Evolutionary conservation across 2,113 vertebrate species (phyloP).

Genomic region (Elachura formosa): DNA sequence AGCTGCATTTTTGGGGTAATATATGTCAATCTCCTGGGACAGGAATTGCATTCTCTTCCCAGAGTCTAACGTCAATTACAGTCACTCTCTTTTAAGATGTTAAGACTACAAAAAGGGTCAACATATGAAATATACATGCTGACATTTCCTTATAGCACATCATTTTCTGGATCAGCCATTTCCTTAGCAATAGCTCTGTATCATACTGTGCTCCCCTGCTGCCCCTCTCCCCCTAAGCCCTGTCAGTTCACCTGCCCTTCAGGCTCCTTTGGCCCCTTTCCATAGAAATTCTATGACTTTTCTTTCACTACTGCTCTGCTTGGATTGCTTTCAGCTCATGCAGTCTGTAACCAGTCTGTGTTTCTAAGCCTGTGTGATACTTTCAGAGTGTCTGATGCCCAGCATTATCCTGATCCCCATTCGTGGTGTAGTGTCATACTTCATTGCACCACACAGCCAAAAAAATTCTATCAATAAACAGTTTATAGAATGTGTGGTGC

Average conservation of each 20-base stretch:
- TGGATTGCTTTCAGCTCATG: background rate
- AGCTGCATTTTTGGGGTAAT: conserved; percentile 2
- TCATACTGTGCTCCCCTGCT: background rate
- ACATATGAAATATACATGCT: conserved; percentile 62
- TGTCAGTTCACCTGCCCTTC: background rate
- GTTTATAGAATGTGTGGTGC: background rate
- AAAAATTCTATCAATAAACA: background rate
- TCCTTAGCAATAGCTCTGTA: background rate
- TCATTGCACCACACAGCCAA: background rate
- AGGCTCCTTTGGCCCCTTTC: background rate
- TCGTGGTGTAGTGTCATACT: background rate
- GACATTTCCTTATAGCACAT: conserved; percentile 40
- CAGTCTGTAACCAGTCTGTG: background rate
- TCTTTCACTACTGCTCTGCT: background rate
- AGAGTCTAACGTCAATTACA: background rate
- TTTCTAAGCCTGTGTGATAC: background rate
- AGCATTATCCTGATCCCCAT: background rate
- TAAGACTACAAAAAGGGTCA: conserved; percentile 37
- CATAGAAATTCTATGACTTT: background rate
- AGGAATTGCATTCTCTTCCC: background rate
- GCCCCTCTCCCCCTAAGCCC: background rate
- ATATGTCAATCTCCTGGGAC: background rate
- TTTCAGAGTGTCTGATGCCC: background rate
- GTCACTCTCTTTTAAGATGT: conserved; percentile 9
- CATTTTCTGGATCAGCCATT: background rate